Percentiles rank a stretch among this genome's conserved stretches.
Conservation (phyloP, 53 echinoderm and acorn worm genomes). For the Arbacia lixula region DNA sequence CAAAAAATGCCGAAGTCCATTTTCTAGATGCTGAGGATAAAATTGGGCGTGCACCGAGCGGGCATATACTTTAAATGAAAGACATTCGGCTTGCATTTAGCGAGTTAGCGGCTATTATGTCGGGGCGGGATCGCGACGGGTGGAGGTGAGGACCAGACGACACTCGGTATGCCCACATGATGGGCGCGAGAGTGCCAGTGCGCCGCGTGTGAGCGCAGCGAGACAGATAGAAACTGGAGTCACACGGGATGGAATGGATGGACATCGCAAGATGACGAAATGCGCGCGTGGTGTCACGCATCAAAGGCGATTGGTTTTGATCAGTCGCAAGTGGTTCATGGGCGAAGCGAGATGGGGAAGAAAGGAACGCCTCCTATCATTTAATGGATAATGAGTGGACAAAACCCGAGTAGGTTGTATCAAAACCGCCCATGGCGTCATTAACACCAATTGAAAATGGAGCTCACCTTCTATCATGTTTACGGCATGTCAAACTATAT, state of each 20-base stretch:
- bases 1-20: background rate
- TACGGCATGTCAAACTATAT: no score
- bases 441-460: no score
- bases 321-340: slow-evolving; percentile 17
- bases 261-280: no score
- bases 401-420: no score
- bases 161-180: slow-evolving; percentile 38
- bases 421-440: no score
- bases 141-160: background rate
- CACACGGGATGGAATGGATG: no score
- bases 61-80: background rate
- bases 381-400: no score
- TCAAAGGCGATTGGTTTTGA: slow-evolving; percentile 36
- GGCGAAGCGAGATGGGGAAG: no score
- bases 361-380: no score
- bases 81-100: no score
- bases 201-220: background rate
- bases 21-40: background rate
- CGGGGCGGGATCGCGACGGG: background rate
- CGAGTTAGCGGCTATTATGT: background rate
- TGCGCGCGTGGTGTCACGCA: slow-evolving; percentile 14
- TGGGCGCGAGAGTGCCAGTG: slow-evolving; percentile 3
- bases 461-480: no score
- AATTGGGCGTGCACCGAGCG: background rate
- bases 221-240: no score